phyloP scores from a whole-genome alignment of 64 coral and sea anemone species.

The Catalaphyllia jardinei region DNA sequence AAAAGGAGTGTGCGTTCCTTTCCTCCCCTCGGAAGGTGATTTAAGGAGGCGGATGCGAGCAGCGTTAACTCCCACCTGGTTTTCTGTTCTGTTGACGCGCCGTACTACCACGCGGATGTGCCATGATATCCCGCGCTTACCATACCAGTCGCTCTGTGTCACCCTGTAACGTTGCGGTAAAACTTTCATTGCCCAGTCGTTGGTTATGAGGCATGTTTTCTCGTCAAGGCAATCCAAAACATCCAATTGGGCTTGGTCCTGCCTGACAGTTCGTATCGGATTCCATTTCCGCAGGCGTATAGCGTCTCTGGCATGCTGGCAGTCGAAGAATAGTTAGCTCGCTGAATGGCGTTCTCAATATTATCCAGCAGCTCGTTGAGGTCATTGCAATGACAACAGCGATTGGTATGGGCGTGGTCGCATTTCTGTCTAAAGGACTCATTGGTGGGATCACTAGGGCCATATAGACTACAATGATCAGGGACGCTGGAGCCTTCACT shows the following conservation, averaged over 20 bases:
- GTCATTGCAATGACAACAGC: slow-evolving; percentile 33
- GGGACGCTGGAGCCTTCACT: background rate
- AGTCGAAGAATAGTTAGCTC: background rate
- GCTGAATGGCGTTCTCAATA: background rate
- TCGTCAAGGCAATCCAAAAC: background rate
- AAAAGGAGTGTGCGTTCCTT: too few species aligned
- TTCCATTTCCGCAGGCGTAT: background rate
- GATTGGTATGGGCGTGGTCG: slow-evolving; percentile 18
- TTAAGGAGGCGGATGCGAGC: too few species aligned
- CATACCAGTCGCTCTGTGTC: background rate
- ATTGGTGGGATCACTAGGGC: background rate
- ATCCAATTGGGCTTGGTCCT: background rate
- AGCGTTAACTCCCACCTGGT: too few species aligned
- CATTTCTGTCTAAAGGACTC: slow-evolving; percentile 34
- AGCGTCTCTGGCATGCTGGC: background rate
- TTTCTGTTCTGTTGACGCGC: too few species aligned
- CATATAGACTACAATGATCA: slow-evolving; percentile 25
- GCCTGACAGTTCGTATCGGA: background rate
- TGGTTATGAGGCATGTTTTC: background rate
- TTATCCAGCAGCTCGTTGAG: slow-evolving; percentile 2
- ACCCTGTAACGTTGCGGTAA: background rate
- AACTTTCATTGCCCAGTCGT: slow-evolving; percentile 17
- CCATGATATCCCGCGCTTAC: slow-evolving; percentile 16
- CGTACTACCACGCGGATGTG: background rate
- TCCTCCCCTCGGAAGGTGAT: too few species aligned